Percentiles rank a stretch among this genome's conserved stretches.
phyloP scores from a whole-genome alignment of 2,113 vertebrate genomes.

The Stigmatopora argus region DNA sequence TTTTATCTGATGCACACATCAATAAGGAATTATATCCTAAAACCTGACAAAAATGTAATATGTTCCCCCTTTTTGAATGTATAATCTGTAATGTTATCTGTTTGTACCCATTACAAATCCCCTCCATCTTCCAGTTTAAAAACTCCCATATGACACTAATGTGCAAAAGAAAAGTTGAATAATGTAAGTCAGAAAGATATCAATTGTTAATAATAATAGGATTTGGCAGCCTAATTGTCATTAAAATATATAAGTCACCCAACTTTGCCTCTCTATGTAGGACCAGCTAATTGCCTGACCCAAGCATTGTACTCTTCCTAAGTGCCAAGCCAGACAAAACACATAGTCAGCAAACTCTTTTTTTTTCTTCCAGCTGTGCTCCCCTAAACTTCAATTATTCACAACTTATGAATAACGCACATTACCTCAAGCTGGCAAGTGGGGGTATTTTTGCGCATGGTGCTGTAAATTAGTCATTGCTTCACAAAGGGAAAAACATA shows the following conservation, averaged over 20 bases:
- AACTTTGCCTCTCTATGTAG: constrained; percentile 19
- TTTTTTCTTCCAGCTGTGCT: constrained; percentile 32
- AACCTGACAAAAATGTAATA: neutral
- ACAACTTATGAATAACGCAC: constrained; percentile 68
- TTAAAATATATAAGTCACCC: constrained; percentile 14
- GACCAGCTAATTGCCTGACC: constrained; percentile 42
- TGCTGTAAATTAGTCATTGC: constrained; percentile 61
- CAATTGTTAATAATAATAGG: constrained; percentile 5
- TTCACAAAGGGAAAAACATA: constrained; percentile 58
- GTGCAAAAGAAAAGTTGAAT: neutral
- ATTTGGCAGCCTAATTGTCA: constrained; percentile 1
- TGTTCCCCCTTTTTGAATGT: neutral
- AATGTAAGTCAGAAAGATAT: neutral
- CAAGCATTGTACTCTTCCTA: constrained; percentile 32
- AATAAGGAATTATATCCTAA: neutral
- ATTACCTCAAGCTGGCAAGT: constrained; percentile 57
- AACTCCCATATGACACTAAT: neutral
- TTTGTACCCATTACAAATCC: neutral
- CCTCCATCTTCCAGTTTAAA: too few relatives aligned
- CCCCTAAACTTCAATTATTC: constrained; percentile 67
- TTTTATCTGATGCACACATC: neutral
- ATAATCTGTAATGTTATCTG: neutral
- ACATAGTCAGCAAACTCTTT: constrained; percentile 54
- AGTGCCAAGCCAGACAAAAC: constrained; percentile 49
- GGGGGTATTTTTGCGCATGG: constrained; percentile 60